A percentile compares a stretch with the other conserved stretches of the same genome.
Conservation (phyloP, 2,797 vertebrate species). For the Enteromius radiatus region DNA sequence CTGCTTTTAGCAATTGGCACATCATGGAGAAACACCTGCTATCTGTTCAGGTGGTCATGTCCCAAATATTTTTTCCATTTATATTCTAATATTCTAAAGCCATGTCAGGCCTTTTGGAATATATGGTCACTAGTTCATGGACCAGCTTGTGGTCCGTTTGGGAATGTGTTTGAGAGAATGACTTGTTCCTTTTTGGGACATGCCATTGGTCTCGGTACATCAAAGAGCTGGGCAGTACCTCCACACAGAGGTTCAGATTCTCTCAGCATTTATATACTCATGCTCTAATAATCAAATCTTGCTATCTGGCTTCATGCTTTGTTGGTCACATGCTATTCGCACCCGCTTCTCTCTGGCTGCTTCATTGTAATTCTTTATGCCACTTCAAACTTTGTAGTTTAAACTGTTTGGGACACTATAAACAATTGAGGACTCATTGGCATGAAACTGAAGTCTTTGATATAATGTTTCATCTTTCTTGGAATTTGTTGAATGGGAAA, state of each 20-base stretch:
- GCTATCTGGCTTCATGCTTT: slow-evolving; percentile 63
- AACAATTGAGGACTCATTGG: slow-evolving; percentile 31
- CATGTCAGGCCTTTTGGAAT: neutral
- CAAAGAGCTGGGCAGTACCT: neutral
- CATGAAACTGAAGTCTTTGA: neutral
- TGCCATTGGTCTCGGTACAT: neutral
- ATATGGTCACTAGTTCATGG: neutral
- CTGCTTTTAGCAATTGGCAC: neutral
- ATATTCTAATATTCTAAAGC: slow-evolving; percentile 4
- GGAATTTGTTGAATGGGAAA: slow-evolving; percentile 36
- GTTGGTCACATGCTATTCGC: slow-evolving; percentile 59
- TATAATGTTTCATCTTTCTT: slow-evolving; percentile 23
- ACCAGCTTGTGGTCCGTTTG: slow-evolving; percentile 12
- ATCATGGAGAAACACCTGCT: neutral
- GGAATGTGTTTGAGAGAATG: slow-evolving; percentile 23
- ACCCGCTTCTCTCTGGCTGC: slow-evolving; percentile 39
- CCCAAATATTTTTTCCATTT: neutral
- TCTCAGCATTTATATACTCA: slow-evolving; percentile 58
- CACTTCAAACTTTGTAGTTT: slow-evolving; percentile 36
- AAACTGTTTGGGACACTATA: slow-evolving; percentile 27
- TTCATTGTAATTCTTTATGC: slow-evolving; percentile 47
- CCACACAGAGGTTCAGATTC: slow-evolving; percentile 27
- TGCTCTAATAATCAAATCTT: slow-evolving; percentile 67
- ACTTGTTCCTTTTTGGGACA: slow-evolving; percentile 18
- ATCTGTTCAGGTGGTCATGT: neutral